Evolutionary conservation across 2,888 invertebrate species (phyloP).

Genomic region (Dryadula phaetusa): DNA sequence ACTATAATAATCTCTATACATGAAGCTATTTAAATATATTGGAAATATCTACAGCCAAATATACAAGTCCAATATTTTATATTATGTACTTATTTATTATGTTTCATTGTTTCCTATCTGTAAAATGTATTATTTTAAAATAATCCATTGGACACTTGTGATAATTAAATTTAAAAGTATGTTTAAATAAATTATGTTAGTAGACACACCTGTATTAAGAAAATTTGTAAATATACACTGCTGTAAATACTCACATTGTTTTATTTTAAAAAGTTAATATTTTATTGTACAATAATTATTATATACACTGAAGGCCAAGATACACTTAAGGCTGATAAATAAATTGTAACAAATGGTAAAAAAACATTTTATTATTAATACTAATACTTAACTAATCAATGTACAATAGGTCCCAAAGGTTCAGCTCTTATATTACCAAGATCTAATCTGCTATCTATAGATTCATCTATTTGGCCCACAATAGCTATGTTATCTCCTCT

Average conservation of each 20-base stretch:
- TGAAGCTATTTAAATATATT: not conserved
- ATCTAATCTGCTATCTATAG: constrained; percentile 91
- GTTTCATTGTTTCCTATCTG: not conserved
- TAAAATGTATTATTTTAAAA: constrained; percentile 13
- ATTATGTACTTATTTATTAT: not conserved
- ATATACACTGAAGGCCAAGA: not conserved
- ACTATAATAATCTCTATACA: not conserved
- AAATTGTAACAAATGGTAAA: constrained; percentile 31
- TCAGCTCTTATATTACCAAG: constrained; percentile 92
- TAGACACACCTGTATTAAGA: constrained; percentile 1
- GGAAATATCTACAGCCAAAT: not conserved
- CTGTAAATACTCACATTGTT: constrained; percentile 18
- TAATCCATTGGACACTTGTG: constrained; percentile 16
- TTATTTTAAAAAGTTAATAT: not conserved
- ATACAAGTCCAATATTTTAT: too few species aligned
- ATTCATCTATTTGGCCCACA: constrained; percentile 93
- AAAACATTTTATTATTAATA: constrained; percentile 41
- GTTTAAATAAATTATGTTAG: constrained; percentile 7
- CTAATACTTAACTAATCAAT: constrained; percentile 70
- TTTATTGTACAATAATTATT: not conserved
- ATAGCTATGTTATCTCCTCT: constrained; percentile 99
- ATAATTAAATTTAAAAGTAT: constrained; percentile 12
- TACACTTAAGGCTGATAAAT: constrained; percentile 21
- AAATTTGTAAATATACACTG: constrained; percentile 20
- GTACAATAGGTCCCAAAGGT: constrained; percentile 91